phyloP scores from a whole-genome alignment of 2,797 vertebrate genomes.

The Lagorchestes hirsutus region DNA sequence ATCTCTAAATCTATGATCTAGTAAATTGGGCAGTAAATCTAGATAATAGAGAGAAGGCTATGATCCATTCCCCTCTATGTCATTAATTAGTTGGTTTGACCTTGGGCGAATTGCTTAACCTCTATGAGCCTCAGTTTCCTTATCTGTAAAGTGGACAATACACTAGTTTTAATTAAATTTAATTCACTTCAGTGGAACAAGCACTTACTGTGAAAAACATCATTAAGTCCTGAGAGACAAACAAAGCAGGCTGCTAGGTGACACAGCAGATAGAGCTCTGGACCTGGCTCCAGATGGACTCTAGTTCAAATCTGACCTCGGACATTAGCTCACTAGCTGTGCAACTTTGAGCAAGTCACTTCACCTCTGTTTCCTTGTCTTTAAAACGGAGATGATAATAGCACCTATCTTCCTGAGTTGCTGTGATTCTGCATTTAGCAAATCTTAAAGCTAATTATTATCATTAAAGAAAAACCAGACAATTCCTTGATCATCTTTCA shows the following conservation, averaged over 20 bases:
- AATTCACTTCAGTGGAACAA: not conserved
- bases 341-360: not conserved
- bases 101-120: not conserved
- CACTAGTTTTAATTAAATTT: not conserved
- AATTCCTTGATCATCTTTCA: not conserved
- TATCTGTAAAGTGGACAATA: not conserved
- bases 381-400: not conserved
- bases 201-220: not conserved
- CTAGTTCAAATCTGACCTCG: not conserved
- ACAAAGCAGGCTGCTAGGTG: not conserved
- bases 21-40: not conserved
- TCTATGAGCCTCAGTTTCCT: slow-evolving; percentile 3
- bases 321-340: not conserved
- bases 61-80: not conserved
- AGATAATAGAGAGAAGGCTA: not conserved
- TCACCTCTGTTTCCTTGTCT: not conserved
- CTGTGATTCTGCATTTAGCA: not conserved
- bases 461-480: not conserved
- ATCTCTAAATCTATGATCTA: not conserved
- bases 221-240: not conserved
- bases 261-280: not conserved
- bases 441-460: not conserved
- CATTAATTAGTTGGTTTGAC: not conserved
- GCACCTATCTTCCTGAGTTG: not conserved
- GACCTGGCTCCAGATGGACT: not conserved